These are phyloP conservation scores for Nycticryphes semicollaris DNA, from an alignment of 2,113 vertebrate genomes.

Conservation along the genomic window DNA sequence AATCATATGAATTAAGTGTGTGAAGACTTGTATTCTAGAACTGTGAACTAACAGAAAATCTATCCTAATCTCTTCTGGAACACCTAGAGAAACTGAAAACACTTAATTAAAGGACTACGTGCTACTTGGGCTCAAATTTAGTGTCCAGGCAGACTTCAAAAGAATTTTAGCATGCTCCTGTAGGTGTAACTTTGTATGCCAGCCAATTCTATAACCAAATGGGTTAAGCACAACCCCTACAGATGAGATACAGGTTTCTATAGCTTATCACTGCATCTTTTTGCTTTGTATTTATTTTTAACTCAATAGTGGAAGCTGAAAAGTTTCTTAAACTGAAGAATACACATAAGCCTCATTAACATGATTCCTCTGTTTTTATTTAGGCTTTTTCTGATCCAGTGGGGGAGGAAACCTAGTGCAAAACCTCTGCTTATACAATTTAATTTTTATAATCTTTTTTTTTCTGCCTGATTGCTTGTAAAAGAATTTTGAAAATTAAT, in stretches of 20 bases:
- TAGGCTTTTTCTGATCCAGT: not conserved
- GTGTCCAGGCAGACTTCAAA: constrained; percentile 70
- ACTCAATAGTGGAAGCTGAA: not conserved
- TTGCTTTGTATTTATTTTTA: not conserved
- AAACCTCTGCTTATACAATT: not conserved
- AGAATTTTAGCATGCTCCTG: constrained; percentile 22
- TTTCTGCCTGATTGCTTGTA: not conserved
- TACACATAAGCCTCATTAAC: not conserved
- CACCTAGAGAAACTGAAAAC: not conserved
- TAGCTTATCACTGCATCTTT: not conserved
- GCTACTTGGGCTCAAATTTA: not conserved
- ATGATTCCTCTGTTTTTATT: not conserved
- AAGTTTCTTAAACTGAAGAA: not conserved
- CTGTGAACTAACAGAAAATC: not conserved
- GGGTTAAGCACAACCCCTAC: constrained; percentile 56
- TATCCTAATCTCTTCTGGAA: not conserved
- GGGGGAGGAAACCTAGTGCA: not conserved
- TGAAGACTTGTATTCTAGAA: not conserved
- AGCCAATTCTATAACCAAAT: constrained; percentile 65
- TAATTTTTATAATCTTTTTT: not conserved
- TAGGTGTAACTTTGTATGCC: constrained; percentile 52
- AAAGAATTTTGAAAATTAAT: not conserved
- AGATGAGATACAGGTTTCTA: constrained; percentile 5
- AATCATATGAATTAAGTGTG: not conserved
- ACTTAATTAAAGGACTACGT: not conserved